A percentile compares a stretch with the other conserved stretches of the same genome.
Evolutionary conservation across 2,113 vertebrate species (phyloP).

Genomic region (Hemiscyllium ocellatum): DNA sequence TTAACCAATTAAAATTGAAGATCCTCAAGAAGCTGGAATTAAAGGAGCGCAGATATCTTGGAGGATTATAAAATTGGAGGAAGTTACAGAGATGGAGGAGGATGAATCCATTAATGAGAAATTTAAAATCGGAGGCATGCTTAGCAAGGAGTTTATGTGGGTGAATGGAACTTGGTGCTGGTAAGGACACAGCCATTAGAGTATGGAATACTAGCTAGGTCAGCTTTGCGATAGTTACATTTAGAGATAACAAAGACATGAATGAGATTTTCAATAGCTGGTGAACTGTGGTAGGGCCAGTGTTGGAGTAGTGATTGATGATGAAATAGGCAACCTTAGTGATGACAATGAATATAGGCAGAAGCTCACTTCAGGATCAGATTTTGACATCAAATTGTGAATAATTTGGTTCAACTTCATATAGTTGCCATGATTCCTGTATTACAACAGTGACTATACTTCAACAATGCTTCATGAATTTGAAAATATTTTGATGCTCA

Average conservation of each 20-base stretch:
- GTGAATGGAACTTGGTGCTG: neutral
- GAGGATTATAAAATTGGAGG: neutral
- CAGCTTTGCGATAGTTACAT: neutral
- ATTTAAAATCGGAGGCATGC: neutral
- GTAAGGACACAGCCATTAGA: neutral
- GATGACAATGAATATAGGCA: neutral
- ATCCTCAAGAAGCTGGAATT: neutral
- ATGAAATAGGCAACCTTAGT: neutral
- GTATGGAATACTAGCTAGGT: neutral
- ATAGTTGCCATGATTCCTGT: neutral
- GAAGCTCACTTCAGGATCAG: neutral
- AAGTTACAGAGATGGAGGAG: neutral
- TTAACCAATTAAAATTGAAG: neutral
- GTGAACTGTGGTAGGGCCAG: neutral
- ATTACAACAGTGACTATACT: neutral
- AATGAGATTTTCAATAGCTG: neutral
- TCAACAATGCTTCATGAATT: neutral
- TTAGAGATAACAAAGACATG: neutral
- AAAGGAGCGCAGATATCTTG: neutral
- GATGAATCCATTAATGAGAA: neutral
- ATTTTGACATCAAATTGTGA: neutral
- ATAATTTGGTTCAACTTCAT: neutral
- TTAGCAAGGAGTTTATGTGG: neutral
- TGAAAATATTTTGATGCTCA: neutral
- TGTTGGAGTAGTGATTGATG: neutral